A percentile compares a stretch with the other conserved stretches of the same genome.
These are phyloP conservation scores for Craterocephalus amniculus DNA, from an alignment of 2,797 vertebrate species.

Conservation along the genomic window DNA sequence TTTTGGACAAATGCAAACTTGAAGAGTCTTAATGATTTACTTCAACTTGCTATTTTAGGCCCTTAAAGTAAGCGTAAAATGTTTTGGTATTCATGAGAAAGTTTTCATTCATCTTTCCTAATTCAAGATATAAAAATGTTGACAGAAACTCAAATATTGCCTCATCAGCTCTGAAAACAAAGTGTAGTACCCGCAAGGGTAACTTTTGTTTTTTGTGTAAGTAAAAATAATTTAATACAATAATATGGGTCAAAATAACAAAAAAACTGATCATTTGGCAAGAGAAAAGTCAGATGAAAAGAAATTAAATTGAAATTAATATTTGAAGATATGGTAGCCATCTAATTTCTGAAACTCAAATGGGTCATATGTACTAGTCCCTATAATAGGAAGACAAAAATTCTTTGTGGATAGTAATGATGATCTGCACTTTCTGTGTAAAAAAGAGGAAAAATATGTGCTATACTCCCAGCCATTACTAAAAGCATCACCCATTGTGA, in stretches of 20 bases:
- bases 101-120: neutral
- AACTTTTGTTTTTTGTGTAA: neutral
- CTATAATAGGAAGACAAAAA: neutral
- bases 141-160: neutral
- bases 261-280: neutral
- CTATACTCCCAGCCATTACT: neutral
- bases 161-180: neutral
- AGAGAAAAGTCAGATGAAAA: neutral
- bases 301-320: neutral
- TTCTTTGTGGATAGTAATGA: neutral
- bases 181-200: neutral
- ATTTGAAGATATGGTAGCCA: neutral
- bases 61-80: neutral
- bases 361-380: neutral
- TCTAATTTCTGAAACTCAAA: neutral
- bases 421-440: neutral
- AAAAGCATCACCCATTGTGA: neutral
- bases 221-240: neutral
- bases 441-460: conserved; percentile 1
- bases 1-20: neutral
- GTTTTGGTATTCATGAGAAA: neutral
- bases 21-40: neutral
- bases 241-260: neutral
- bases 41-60: neutral
- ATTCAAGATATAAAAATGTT: neutral